Conservation (phyloP, 2,888 invertebrate genomes). For the Scaptomyza tumidula region DNA sequence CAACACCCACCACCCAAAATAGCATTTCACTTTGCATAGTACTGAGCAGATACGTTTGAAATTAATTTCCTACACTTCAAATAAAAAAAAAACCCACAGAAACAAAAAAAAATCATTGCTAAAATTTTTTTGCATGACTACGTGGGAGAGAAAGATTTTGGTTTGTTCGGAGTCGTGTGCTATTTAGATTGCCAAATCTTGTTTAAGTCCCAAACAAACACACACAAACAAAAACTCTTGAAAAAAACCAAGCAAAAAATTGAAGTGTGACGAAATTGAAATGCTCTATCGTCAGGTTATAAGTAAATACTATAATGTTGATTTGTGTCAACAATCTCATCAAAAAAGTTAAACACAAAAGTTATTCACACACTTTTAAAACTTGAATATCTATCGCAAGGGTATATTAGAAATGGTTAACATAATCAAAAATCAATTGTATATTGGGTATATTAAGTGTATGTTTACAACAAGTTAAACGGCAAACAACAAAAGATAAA, state of each 20-base stretch:
- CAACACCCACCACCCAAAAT: conserved; percentile 41
- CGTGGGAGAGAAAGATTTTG: conserved; percentile 41
- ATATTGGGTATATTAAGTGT: conserved; percentile 51
- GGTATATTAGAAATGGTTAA: conserved; percentile 10
- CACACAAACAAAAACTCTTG: conserved; percentile 6
- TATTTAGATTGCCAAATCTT: conserved; percentile 35
- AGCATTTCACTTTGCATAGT: conserved; percentile 25
- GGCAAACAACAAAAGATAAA: conserved; percentile 39
- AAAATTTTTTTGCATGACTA: conserved; percentile 56
- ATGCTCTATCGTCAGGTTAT: conserved; percentile 7
- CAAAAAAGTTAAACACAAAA: background rate
- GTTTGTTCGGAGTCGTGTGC: conserved; percentile 38
- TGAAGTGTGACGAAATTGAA: background rate
- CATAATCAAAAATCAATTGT: conserved; percentile 33
- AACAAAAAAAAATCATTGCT: background rate
- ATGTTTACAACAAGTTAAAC: conserved; percentile 25
- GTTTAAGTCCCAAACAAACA: conserved; percentile 43
- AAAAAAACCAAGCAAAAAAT: background rate
- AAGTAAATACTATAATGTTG: background rate
- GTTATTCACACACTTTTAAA: background rate
- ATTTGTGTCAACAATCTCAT: conserved; percentile 3
- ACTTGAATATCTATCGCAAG: background rate
- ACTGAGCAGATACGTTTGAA: conserved; percentile 44
- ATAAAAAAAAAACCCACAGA: conserved; percentile 25
- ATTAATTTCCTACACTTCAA: conserved; percentile 51